Evolutionary conservation across 2,888 invertebrate species (phyloP).

Genomic region (Philonicus albiceps): DNA sequence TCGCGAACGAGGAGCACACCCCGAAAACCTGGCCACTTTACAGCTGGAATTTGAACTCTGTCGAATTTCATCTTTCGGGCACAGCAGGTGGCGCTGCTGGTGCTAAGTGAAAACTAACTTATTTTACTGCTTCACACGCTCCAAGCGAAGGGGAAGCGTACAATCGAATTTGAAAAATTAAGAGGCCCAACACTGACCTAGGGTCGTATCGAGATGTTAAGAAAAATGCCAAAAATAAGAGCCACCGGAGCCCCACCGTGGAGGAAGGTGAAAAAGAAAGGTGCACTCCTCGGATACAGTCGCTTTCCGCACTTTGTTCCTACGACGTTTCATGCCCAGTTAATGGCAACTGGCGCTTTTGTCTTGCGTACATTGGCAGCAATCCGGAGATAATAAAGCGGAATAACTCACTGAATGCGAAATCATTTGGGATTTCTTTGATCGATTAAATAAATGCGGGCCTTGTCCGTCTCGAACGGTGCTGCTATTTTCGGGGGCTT

Average conservation of each 20-base stretch:
- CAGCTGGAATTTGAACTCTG: neutral
- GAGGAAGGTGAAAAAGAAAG: neutral
- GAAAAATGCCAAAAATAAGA: neutral
- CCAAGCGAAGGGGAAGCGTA: neutral
- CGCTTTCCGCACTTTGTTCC: neutral
- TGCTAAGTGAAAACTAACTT: neutral
- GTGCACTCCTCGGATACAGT: neutral
- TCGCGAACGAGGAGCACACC: neutral
- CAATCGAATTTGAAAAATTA: neutral
- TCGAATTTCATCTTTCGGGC: neutral
- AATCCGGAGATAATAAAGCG: neutral
- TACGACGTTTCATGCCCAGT: neutral
- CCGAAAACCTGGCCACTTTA: neutral
- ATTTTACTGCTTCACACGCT: neutral
- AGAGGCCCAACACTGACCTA: neutral
- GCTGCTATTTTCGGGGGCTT: neutral
- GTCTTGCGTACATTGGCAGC: conserved; percentile 9
- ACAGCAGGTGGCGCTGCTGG: neutral
- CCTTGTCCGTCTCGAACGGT: neutral
- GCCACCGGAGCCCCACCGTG: neutral
- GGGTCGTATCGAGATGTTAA: neutral
- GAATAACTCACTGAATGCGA: neutral
- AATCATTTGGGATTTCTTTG: conserved; percentile 17
- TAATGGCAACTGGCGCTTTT: neutral
- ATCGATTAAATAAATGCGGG: neutral